Base-by-base conservation (phyloP, 2,797 vertebrate species). In the Phyllotis vaccarum region DNA sequence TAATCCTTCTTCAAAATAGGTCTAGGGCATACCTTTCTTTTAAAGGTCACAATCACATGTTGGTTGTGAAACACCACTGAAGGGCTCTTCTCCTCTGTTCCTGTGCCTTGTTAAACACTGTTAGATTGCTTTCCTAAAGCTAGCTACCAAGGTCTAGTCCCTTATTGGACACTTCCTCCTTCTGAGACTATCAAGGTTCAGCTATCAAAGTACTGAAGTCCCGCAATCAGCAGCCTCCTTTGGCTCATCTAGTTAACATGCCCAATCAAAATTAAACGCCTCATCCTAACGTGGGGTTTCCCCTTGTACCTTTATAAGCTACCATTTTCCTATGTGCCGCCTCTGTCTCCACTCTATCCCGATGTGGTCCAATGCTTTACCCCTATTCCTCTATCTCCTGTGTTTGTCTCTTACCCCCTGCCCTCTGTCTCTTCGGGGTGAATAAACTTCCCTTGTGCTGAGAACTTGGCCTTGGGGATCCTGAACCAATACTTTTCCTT, bases 21-120 rank as follows among this genome's bases (percentile, higher is more conserved):
- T 89, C 86, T 46, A 54, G 43, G 24, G 21, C 34, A 74, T 92
- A 76, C 12, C 22, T 29, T 90, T 86, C 79, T 93, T 88, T 93
- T 24, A 92, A 93, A 95, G 37, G 52, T 85, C 37, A 49, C 34
- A 83, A 31, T 92, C 87, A n/a, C 7, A 16, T 66, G 60, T 78
- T 91, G 40, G 31, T 66, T 66, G 31, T 16, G 62, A 66, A 66
- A 85, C 62, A 85, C 43, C 22, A 9, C 21, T 40, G 68, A 72
- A 72, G 68, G 37, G 37, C 21, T 37, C 22, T 70, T 72, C 21
- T 27, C 37, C 62, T 12, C 62, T 29, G 31, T 64, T 31, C 29
- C 70, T 72, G 10, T 74, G 70, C 22, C 70, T 43, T 74, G 70
- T 21, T 40, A n/a, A 40, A 40, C 22, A 24, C 37, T 72, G 37